Base-by-base conservation (phyloP, 2,797 vertebrate species). In the Sebastes melanostomus region DNA sequence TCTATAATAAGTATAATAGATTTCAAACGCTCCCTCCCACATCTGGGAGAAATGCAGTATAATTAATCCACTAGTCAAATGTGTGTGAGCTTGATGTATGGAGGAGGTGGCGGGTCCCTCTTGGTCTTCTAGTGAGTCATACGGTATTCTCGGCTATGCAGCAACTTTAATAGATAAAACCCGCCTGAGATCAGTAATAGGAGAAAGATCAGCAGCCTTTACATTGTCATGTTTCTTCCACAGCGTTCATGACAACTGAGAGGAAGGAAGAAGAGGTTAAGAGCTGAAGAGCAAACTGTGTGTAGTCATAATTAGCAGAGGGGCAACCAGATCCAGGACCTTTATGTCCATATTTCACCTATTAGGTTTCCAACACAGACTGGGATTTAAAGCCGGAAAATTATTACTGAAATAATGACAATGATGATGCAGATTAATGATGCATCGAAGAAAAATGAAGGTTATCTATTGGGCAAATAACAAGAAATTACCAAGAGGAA, bases 151-250 rank as follows among this genome's bases (percentile, higher is more conserved):
- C 8, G 29, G 76, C 77, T 62, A 68, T 9, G 13, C 34, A 36
- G 55, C 79, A 60, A 61, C 55, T 77, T 84, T 77, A 84, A 91
- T 91, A 82, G 70, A 78, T 22, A 55, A 83, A 89, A 52, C 46
- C 10, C 6, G 2, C 67, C 50, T 70, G 73, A 66, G 60, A 74
- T 13, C 36, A 54, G 72, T 30, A 46, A 60, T 42, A 61, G 5
- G 76, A 61, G 68, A 58, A 81, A 83, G 72, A 79, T 75, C 42
- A 83, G 71, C 52, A 73, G 60, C 58, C 20, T 38, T 59, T 8
- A 38, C 54, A 22, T 82, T 12, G 3, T 50, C 55, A 42, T 30
- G 55, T 75, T 67, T 62, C 71, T 80, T 46, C 25, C 18, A 46
- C 20, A 34, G 36, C 20, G 25, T 67, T 68, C 5, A 55, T 75